These are phyloP conservation scores for Leptonema lineaticorne DNA, from an alignment of 1,140 invertebrate species.

Conservation along the genomic window DNA sequence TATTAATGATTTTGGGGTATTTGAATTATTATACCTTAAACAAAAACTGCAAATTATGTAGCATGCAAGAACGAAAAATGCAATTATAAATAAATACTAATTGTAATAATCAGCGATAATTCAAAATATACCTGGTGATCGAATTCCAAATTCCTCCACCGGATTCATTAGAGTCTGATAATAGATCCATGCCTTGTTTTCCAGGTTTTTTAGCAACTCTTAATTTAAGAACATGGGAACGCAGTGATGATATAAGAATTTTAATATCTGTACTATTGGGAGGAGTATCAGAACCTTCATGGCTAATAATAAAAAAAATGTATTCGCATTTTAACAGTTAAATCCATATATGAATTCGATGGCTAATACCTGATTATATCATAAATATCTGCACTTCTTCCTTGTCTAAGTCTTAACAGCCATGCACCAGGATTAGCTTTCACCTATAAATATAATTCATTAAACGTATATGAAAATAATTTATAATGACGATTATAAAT, in stretches of 20 bases:
- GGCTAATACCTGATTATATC: constrained; percentile 68
- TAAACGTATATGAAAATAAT: not conserved
- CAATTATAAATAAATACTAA: constrained; percentile 17
- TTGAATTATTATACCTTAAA: too few relatives aligned
- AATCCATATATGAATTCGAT: not conserved
- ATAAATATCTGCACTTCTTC: constrained; percentile 93
- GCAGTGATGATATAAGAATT: constrained; percentile 84
- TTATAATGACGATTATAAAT: constrained; percentile 62
- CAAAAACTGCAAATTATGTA: constrained; percentile 18
- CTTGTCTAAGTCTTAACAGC: constrained; percentile 83
- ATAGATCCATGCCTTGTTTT: constrained; percentile 79
- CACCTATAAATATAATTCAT: constrained; percentile 51
- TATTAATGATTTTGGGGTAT: too few relatives aligned
- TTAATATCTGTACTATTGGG: constrained; percentile 70
- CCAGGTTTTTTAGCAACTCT: constrained; percentile 89
- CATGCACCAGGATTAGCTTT: constrained; percentile 98
- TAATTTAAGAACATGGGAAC: constrained; percentile 88
- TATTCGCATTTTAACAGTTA: too few relatives aligned
- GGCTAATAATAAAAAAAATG: constrained; percentile 54
- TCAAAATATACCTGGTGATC: constrained; percentile 74
- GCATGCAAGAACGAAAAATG: constrained; percentile 21
- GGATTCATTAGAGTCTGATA: constrained; percentile 73
- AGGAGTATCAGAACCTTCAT: constrained; percentile 74
- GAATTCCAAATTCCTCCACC: constrained; percentile 87
- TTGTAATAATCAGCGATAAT: constrained; percentile 5